phyloP scores from a whole-genome alignment of 1,140 invertebrate species.

The Drosophila tsacasi region DNA sequence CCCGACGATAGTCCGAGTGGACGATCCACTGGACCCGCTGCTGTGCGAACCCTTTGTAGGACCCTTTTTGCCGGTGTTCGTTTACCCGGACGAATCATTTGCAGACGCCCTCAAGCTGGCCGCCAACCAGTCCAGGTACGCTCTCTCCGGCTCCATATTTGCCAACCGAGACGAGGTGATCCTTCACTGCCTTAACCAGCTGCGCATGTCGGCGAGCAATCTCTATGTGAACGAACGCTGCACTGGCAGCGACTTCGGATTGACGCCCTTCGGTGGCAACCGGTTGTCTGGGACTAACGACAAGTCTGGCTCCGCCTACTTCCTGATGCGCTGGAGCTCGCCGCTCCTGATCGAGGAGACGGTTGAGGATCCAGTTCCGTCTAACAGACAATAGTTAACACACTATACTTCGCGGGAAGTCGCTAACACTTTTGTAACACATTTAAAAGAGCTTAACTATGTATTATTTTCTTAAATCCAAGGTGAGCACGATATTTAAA shows the following conservation, averaged over 20 bases:
- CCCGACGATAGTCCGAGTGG: conserved; percentile 96
- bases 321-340: conserved; percentile 95
- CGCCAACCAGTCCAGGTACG: conserved; percentile 93
- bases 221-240: conserved; percentile 99
- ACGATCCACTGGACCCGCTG: conserved; percentile 93
- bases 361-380: neutral
- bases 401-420: neutral
- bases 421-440: neutral
- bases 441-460: neutral
- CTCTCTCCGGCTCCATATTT: conserved; percentile 97
- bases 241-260: conserved; percentile 97
- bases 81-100: conserved; percentile 92
- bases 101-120: conserved; percentile 85
- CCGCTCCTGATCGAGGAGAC: conserved; percentile 86
- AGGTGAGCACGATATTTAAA: neutral
- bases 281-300: conserved; percentile 99
- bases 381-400: neutral
- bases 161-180: conserved; percentile 92
- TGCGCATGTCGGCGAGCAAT: conserved; percentile 96
- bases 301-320: conserved; percentile 98
- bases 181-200: conserved; percentile 89
- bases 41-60: conserved; percentile 99
- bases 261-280: conserved; percentile 98
- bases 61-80: conserved; percentile 95
- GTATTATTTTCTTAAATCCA: neutral